A percentile compares a stretch with the other conserved stretches of the same genome.
These are phyloP conservation scores for Cerastis rubricosa DNA, from an alignment of 2,888 invertebrate genomes.

Conservation along the genomic window DNA sequence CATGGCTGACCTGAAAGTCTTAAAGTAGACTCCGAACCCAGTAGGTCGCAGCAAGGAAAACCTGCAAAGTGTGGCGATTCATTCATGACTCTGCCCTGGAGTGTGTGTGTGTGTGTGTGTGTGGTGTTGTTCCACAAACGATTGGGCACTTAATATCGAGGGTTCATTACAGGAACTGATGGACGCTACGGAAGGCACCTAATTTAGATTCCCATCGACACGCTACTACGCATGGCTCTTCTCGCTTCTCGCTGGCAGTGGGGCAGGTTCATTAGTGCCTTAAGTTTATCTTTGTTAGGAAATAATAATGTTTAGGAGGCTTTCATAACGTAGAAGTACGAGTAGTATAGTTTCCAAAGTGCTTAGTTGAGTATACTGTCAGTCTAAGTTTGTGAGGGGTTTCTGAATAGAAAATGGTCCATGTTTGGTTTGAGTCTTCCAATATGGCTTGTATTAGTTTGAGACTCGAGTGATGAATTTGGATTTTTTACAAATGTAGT, in stretches of 20 bases:
- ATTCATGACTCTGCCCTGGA: too few relatives aligned
- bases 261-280: neutral
- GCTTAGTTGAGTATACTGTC: neutral
- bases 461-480: neutral
- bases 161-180: too few relatives aligned
- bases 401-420: neutral
- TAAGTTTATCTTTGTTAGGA: constrained; percentile 12
- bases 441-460: neutral
- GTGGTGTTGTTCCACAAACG: too few relatives aligned
- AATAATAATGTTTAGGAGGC: constrained; percentile 4
- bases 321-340: neutral
- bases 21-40: too few relatives aligned
- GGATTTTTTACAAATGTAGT: neutral
- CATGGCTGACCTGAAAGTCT: too few relatives aligned
- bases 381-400: neutral
- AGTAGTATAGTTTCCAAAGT: constrained; percentile 6
- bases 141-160: too few relatives aligned
- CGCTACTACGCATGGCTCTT: neutral
- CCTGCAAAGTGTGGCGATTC: too few relatives aligned
- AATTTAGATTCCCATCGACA: too few relatives aligned
- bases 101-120: too few relatives aligned
- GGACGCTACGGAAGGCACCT: too few relatives aligned
- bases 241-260: neutral
- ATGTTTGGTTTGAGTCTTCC: neutral
- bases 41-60: too few relatives aligned